Percentiles rank a stretch among this genome's conserved stretches.
Conservation (phyloP, 2,113 vertebrate genomes). For the Lophochroa leadbeateri region DNA sequence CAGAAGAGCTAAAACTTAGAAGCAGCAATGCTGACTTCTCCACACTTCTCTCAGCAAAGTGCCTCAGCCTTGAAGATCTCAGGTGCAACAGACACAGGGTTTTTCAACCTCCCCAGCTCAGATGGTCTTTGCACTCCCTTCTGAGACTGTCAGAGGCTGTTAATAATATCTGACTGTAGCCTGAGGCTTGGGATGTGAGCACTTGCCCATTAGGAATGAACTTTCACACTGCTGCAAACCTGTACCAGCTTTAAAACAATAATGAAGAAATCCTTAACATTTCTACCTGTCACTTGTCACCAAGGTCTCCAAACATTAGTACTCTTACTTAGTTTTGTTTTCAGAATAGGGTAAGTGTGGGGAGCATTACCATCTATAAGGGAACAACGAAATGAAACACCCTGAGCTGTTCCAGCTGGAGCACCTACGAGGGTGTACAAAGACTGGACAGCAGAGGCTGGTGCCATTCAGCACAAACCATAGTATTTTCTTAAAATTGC, state of each 20-base stretch:
- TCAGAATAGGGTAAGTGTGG: neutral
- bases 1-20: neutral
- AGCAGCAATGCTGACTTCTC: neutral
- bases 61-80: neutral
- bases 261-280: neutral
- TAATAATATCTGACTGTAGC: neutral
- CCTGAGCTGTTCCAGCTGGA: neutral
- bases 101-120: neutral
- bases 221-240: neutral
- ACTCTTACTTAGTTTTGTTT: neutral
- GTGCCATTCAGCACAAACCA: neutral
- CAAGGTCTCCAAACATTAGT: neutral
- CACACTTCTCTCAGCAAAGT: neutral
- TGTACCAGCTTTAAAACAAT: neutral
- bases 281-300: neutral
- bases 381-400: neutral
- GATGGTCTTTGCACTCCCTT: neutral
- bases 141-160: neutral
- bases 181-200: neutral
- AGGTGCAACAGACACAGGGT: neutral
- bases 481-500: conserved; percentile 52
- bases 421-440: fast-evolving
- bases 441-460: neutral
- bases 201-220: neutral
- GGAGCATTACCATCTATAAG: neutral